Evolutionary conservation across 2,113 vertebrate genomes (phyloP).

Genomic region (Alligator mississippiensis): DNA sequence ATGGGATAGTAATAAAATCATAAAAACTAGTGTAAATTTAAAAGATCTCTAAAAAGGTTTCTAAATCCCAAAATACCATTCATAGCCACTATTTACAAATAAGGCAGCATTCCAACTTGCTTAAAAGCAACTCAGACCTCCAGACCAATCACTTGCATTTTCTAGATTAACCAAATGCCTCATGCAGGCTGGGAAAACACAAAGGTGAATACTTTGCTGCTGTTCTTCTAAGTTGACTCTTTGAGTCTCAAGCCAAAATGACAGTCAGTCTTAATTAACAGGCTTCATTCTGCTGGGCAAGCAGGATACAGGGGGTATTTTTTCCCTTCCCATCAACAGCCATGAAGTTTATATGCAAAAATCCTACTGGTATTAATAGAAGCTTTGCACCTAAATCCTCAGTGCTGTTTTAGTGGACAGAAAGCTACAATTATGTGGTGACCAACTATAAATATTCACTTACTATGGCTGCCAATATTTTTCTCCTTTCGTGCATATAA

Average conservation of each 20-base stretch:
- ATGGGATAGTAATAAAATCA: neutral
- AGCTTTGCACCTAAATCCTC: neutral
- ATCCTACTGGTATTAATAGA: neutral
- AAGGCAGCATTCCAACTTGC: neutral
- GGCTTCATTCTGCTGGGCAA: accelerated
- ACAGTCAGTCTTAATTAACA: neutral
- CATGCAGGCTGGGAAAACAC: neutral
- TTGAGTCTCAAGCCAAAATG: neutral
- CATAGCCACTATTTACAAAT: neutral
- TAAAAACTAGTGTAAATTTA: neutral
- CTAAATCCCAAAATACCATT: constrained; percentile 7
- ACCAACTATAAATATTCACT: constrained; percentile 27
- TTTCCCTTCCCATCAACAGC: neutral
- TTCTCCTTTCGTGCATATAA: constrained; percentile 11
- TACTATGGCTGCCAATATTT: constrained; percentile 22
- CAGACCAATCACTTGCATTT: neutral
- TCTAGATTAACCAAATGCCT: constrained; percentile 6
- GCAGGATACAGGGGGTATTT: neutral
- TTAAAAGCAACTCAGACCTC: neutral
- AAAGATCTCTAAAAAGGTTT: constrained; percentile 1
- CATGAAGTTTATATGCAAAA: neutral
- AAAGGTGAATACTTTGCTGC: neutral
- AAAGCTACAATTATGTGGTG: constrained; percentile 7
- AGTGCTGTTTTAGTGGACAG: constrained; percentile 20
- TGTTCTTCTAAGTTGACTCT: neutral